A percentile compares a stretch with the other conserved stretches of the same genome.
phyloP scores from a whole-genome alignment of 2,113 vertebrate genomes.

The Ginglymostoma cirratum region DNA sequence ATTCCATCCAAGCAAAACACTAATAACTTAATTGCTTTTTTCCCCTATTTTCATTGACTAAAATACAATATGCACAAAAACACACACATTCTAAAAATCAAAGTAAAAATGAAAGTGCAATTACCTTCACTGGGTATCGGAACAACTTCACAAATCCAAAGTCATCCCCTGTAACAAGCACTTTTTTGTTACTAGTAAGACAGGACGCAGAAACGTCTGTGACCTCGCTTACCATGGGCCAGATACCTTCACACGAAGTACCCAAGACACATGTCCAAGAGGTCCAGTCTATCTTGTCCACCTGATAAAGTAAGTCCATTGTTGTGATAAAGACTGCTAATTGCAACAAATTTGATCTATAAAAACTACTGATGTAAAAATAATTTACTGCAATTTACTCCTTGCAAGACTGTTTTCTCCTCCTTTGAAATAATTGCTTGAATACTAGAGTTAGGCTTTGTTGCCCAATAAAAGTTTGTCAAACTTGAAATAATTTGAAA shows the following conservation, averaged over 20 bases:
- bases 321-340: neutral
- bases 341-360: neutral
- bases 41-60: neutral
- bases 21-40: neutral
- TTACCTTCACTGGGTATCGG: slow-evolving; percentile 86
- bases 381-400: neutral
- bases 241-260: slow-evolving; percentile 82
- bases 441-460: neutral
- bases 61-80: neutral
- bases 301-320: slow-evolving; percentile 53
- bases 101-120: slow-evolving; percentile 41
- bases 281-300: slow-evolving; percentile 89
- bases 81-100: neutral
- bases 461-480: neutral
- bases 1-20: neutral
- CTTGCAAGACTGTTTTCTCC: neutral
- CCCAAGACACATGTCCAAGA: slow-evolving; percentile 94
- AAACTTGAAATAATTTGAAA: neutral
- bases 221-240: slow-evolving; percentile 89
- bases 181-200: slow-evolving; percentile 77
- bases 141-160: slow-evolving; percentile 96
- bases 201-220: slow-evolving; percentile 82
- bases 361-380: neutral
- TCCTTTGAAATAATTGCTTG: neutral
- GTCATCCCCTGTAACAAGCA: slow-evolving; percentile 92